Evolutionary conservation across 2,113 vertebrate species (phyloP).

Genomic region (Prochilodus magdalenae): DNA sequence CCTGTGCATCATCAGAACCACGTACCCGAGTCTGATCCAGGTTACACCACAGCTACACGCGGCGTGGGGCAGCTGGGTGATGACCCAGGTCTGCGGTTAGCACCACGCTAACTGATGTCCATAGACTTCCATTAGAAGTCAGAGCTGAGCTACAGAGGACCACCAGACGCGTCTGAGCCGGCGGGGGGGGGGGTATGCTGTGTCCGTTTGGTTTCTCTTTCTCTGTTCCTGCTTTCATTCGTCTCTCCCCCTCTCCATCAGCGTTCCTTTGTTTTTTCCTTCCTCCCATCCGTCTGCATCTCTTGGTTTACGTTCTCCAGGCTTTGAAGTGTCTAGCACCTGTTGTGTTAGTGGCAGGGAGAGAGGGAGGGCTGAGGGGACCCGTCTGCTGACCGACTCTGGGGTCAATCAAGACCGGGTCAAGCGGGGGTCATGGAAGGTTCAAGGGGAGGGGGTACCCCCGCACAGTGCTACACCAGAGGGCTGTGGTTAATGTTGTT

Average conservation of each 20-base stretch:
- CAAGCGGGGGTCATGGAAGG: slow-evolving; percentile 28
- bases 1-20: no score
- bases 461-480: background rate
- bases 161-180: no score
- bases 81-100: no score
- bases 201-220: slow-evolving; percentile 3
- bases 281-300: slow-evolving; percentile 40
- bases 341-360: slow-evolving; percentile 47
- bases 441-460: slow-evolving; percentile 17
- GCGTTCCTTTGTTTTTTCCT: background rate
- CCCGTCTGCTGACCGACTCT: slow-evolving; percentile 32
- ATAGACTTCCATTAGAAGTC: no score
- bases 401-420: slow-evolving; percentile 22
- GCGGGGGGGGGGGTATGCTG: no score
- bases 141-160: no score
- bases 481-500: background rate
- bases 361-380: background rate
- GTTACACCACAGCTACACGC: no score
- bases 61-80: background rate
- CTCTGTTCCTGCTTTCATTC: background rate
- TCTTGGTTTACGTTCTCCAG: slow-evolving; percentile 20
- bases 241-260: background rate
- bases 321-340: slow-evolving; percentile 54
- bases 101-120: no score
- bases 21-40: no score